Evolutionary conservation across 1,140 invertebrate species (phyloP).

Genomic region (Argopecten irradians): DNA sequence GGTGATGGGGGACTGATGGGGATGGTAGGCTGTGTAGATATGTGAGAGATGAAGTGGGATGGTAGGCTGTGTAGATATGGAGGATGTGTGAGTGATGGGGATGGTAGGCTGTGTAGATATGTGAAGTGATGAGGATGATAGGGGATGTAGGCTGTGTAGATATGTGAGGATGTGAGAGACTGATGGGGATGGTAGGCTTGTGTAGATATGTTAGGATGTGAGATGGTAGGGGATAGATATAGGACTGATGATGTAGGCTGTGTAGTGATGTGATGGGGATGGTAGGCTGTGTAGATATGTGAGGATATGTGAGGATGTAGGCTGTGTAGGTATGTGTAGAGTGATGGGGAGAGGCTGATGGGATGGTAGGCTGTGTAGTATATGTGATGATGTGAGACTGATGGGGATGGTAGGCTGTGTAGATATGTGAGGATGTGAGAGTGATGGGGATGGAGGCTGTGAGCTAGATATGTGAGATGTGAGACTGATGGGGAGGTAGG

Average conservation of each 20-base stretch:
- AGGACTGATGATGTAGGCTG: no score
- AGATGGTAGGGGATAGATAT: no score
- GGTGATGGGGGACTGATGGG: neutral
- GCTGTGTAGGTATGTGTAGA: no score
- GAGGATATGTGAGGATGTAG: neutral
- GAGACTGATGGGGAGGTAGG: no score
- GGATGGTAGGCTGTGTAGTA: neutral
- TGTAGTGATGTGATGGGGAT: no score
- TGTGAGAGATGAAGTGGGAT: neutral
- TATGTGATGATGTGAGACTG: neutral
- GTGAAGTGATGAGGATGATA: neutral
- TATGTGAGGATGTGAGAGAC: no score
- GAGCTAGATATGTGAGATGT: no score
- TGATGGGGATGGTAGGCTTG: no score
- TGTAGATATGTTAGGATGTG: neutral
- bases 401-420: neutral
- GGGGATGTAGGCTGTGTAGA: no score
- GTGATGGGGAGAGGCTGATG: neutral
- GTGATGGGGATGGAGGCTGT: neutral
- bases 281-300: no score
- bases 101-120: neutral
- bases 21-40: neutral
- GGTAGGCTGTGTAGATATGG: neutral
- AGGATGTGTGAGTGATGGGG: neutral
- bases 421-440: neutral